phyloP scores from a whole-genome alignment of 2,888 invertebrate genomes.

The Rhimphoctona megacephalus region DNA sequence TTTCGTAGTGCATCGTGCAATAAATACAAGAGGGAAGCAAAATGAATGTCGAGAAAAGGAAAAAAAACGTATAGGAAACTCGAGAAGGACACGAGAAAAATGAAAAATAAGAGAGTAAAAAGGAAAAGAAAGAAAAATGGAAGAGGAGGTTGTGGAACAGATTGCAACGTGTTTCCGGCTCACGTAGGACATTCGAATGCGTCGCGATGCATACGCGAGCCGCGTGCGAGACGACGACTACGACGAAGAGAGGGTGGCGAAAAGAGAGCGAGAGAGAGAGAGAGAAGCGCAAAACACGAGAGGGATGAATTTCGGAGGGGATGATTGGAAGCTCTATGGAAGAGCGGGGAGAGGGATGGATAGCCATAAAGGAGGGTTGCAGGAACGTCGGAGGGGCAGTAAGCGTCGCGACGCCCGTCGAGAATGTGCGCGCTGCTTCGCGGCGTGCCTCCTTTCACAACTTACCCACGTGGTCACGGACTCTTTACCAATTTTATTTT shows the following conservation, averaged over 20 bases:
- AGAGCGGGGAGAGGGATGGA: conserved; percentile 3
- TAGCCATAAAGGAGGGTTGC: conserved; percentile 69
- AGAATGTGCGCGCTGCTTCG: conserved; percentile 67
- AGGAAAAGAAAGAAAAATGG: conserved; percentile 19
- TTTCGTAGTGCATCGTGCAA: conserved; percentile 26
- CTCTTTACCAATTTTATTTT: neutral
- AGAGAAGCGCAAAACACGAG: conserved; percentile 9
- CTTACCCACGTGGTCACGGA: conserved; percentile 67
- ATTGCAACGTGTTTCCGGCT: conserved; percentile 64
- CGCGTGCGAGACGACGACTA: conserved; percentile 53
- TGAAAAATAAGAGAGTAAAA: conserved; percentile 48
- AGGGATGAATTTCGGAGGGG: neutral
- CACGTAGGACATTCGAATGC: conserved; percentile 68
- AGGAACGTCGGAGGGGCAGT: conserved; percentile 65
- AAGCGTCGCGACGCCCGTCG: conserved; percentile 70
- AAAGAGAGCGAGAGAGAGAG: conserved; percentile 5
- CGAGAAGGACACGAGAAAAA: conserved; percentile 40
- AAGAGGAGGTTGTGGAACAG: conserved; percentile 52
- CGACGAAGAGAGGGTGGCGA: conserved; percentile 3
- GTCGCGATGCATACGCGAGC: conserved; percentile 64
- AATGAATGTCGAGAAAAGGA: conserved; percentile 45
- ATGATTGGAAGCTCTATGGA: neutral
- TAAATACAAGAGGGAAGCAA: conserved; percentile 56
- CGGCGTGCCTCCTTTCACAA: conserved; percentile 43
- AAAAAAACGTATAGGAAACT: conserved; percentile 15